Percentiles rank a stretch among this genome's conserved stretches.
Conservation (phyloP, 2,888 invertebrate genomes). For the Julus scandinavius region DNA sequence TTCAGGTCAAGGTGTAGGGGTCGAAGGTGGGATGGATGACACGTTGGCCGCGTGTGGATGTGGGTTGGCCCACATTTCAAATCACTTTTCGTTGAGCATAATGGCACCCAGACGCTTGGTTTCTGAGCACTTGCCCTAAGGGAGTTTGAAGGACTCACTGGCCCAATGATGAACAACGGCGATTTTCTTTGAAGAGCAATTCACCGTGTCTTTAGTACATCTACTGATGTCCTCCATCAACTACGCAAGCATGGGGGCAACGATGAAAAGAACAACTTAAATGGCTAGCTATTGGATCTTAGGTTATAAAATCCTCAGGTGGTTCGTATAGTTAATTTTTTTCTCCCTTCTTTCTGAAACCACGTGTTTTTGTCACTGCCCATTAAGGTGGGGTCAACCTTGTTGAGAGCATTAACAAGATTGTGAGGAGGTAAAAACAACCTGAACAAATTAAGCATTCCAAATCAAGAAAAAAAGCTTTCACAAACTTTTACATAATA, state of each 20-base stretch:
- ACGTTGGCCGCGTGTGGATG: background rate
- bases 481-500: no score
- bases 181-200: constrained; percentile 4
- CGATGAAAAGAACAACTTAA: background rate
- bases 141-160: background rate
- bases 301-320: constrained; percentile 8
- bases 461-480: no score
- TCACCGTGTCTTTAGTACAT: background rate
- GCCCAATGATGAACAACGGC: constrained; percentile 24
- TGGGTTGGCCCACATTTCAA: background rate
- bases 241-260: background rate
- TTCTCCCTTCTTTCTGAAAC: background rate
- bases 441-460: no score
- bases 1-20: background rate
- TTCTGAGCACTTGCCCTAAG: background rate
- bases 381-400: constrained; percentile 1
- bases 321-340: background rate
- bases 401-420: background rate
- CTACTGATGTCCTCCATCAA: constrained; percentile 21
- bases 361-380: background rate
- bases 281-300: background rate
- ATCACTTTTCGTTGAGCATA: background rate
- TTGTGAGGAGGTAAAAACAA: no score
- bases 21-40: constrained; percentile 4
- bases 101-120: background rate